Evolutionary conservation across 2,888 invertebrate genomes (phyloP).

Genomic region (Andrena marginata): DNA sequence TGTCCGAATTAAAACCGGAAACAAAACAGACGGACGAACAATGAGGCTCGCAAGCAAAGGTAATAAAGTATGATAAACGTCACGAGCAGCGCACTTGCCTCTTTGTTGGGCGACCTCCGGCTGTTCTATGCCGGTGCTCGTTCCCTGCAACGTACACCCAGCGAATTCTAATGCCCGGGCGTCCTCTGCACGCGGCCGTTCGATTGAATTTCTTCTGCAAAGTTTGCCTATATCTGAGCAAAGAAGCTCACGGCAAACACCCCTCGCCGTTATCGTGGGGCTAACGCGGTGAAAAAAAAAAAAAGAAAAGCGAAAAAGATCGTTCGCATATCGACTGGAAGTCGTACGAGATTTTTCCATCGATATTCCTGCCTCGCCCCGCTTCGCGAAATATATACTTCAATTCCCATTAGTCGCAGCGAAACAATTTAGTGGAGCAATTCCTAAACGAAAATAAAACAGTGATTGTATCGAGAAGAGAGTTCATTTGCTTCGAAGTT

Average conservation of each 20-base stretch:
- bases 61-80: constrained; percentile 82
- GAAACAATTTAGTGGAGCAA: no score
- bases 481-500: not conserved
- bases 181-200: constrained; percentile 59
- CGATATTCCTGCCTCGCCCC: not conserved
- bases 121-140: constrained; percentile 54
- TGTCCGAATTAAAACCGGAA: constrained; percentile 79
- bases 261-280: constrained; percentile 16
- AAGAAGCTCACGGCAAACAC: constrained; percentile 45
- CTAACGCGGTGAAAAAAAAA: constrained; percentile 32
- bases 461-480: not conserved
- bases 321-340: constrained; percentile 5
- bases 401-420: no score
- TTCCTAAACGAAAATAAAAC: no score
- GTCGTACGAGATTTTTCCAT: not conserved
- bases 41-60: constrained; percentile 76
- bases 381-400: not conserved
- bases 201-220: constrained; percentile 68
- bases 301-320: not conserved
- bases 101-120: constrained; percentile 68
- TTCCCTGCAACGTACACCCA: constrained; percentile 57
- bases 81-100: constrained; percentile 72
- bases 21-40: constrained; percentile 80
- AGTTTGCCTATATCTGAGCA: constrained; percentile 59
- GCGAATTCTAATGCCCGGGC: constrained; percentile 66